phyloP scores from a whole-genome alignment of 1,140 invertebrate genomes.

The Cephus cinctus region DNA sequence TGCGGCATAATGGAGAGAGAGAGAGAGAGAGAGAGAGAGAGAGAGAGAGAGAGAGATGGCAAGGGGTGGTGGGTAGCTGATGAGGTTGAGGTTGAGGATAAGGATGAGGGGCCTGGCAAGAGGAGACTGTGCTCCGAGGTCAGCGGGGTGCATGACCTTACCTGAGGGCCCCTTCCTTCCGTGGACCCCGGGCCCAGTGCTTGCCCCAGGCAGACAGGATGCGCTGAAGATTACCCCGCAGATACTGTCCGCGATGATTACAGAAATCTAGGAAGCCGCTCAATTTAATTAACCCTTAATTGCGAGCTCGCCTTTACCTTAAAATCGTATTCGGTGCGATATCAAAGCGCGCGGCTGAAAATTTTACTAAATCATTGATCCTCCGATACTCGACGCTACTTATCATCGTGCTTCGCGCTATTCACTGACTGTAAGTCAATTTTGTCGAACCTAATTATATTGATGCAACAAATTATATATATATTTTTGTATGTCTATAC shows the following conservation, averaged over 20 bases:
- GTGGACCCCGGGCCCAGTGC: conserved; percentile 40
- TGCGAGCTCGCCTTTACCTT: no score
- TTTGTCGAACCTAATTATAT: no score
- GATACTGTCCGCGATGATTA: conserved; percentile 55
- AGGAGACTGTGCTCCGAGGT: conserved; percentile 53
- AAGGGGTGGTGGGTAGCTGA: conserved; percentile 3
- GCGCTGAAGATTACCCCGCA: conserved; percentile 50
- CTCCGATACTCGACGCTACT: no score
- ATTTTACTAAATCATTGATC: no score
- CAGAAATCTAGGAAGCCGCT: conserved; percentile 53
- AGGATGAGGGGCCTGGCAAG: conserved; percentile 11
- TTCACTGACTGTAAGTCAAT: no score
- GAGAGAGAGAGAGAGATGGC: conserved; percentile 17
- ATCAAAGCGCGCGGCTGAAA: no score
- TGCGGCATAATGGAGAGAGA: no score
- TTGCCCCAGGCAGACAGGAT: conserved; percentile 48
- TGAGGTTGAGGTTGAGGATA: no score
- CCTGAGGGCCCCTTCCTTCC: conserved; percentile 54
- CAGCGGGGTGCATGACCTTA: conserved; percentile 56
- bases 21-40: conserved; percentile 12
- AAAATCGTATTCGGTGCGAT: no score
- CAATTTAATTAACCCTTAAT: conserved; percentile 51
- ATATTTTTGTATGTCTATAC: no score
- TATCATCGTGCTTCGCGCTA: no score
- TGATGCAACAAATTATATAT: no score